A percentile compares a stretch with the other conserved stretches of the same genome.
Conservation (phyloP, 2,888 invertebrate species). For the Rhaphigaster nebulosa region DNA sequence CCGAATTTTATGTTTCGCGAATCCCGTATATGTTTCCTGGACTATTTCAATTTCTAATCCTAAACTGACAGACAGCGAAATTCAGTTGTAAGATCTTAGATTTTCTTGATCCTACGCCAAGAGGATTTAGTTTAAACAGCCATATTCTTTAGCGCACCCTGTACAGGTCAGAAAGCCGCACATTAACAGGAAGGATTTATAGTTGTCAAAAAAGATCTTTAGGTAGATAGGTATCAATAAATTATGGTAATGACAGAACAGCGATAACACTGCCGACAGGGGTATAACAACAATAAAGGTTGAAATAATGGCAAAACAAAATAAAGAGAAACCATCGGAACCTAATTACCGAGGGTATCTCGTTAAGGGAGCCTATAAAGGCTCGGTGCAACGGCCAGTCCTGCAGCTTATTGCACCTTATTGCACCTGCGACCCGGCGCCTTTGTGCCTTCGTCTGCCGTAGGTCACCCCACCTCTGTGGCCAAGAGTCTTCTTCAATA, state of each 20-base stretch:
- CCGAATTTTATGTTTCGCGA: too few relatives aligned
- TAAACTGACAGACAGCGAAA: neutral
- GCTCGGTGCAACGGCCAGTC: neutral
- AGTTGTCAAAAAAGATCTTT: neutral
- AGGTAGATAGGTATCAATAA: neutral
- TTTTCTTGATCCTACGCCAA: neutral
- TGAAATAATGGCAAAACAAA: neutral
- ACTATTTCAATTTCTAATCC: neutral
- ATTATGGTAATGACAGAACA: constrained; percentile 20
- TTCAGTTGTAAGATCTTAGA: neutral
- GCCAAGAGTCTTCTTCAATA: neutral
- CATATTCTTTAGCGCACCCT: neutral
- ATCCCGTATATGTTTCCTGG: too few relatives aligned
- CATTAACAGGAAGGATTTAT: constrained; percentile 10
- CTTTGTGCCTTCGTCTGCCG: neutral
- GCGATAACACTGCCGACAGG: constrained; percentile 25
- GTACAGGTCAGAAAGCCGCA: neutral
- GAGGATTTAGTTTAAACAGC: neutral
- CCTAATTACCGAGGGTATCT: constrained; percentile 13
- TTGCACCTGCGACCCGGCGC: neutral
- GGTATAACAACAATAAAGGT: constrained; percentile 30
- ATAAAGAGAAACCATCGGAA: neutral
- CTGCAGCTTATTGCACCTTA: neutral
- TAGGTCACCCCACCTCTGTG: neutral
- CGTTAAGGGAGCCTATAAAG: constrained; percentile 38